phyloP scores from a whole-genome alignment of 2,888 invertebrate species.

The Dasysyrphus tricinctus region DNA sequence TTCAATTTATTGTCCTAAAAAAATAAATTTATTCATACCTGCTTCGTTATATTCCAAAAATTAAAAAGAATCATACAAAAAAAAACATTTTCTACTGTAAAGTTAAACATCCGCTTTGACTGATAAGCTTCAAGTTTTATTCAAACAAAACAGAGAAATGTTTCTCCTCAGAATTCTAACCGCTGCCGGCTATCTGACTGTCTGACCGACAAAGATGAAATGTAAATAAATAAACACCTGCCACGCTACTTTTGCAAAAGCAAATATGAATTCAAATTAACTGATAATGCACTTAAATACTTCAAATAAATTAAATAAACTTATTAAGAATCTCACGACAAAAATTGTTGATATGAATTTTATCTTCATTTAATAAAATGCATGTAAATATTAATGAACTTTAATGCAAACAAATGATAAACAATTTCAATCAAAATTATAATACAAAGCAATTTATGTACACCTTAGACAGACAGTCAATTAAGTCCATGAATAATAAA shows the following conservation, averaged over 20 bases:
- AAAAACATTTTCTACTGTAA: neutral
- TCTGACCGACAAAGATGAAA: conserved; percentile 3
- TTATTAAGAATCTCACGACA: neutral
- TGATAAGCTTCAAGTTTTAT: conserved; percentile 5
- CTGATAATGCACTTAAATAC: neutral
- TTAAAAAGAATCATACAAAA: neutral
- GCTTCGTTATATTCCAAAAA: neutral
- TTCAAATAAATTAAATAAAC: neutral
- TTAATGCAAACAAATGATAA: no score
- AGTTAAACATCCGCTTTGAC: conserved; percentile 10
- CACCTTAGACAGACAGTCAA: neutral
- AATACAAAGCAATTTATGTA: neutral
- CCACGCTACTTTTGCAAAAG: neutral
- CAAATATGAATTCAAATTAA: neutral
- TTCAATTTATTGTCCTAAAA: neutral
- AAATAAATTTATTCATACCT: neutral
- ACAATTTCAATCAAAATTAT: neutral
- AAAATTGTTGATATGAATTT: no score
- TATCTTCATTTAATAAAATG: no score
- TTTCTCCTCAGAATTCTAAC: neutral
- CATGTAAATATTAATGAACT: no score
- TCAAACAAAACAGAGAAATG: conserved; percentile 1
- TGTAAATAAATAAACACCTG: conserved; percentile 10
- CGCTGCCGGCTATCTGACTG: no score
- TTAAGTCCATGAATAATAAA: neutral